Conservation (phyloP, 2,888 invertebrate species). For the Onthophagus sagittarius region DNA sequence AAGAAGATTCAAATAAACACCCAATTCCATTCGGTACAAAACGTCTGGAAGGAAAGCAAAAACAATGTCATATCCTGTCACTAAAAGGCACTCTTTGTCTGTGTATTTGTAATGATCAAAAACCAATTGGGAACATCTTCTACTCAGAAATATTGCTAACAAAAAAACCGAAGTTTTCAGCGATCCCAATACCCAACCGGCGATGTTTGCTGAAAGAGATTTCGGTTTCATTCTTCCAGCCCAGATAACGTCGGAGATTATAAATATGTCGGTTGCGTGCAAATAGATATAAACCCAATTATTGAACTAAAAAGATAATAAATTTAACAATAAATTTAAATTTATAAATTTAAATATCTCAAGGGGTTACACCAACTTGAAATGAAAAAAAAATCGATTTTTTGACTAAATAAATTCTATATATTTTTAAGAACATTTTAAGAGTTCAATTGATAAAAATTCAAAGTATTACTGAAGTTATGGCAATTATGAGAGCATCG, state of each 20-base stretch:
- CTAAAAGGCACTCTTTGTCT: conserved; percentile 14
- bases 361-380: no score
- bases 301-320: conserved; percentile 12
- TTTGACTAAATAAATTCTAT: no score
- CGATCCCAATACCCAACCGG: not conserved
- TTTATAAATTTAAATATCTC: no score
- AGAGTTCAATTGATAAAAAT: no score
- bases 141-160: conserved; percentile 5
- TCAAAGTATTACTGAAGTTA: no score
- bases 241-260: conserved; percentile 15
- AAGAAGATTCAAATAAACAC: conserved; percentile 11
- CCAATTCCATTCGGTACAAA: conserved; percentile 14
- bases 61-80: conserved; percentile 17
- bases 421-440: no score
- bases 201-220: not conserved
- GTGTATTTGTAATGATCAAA: conserved; percentile 9
- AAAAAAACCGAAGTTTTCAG: conserved; percentile 12
- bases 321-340: not conserved
- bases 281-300: conserved; percentile 18
- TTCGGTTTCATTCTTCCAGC: conserved; percentile 16
- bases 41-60: conserved; percentile 20
- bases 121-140: conserved; percentile 7
- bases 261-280: conserved; percentile 13
- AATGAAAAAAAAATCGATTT: no score
- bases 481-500: no score